Evolutionary conservation across 2,888 invertebrate genomes (phyloP).

Genomic region (Mechanitis messenoides): DNA sequence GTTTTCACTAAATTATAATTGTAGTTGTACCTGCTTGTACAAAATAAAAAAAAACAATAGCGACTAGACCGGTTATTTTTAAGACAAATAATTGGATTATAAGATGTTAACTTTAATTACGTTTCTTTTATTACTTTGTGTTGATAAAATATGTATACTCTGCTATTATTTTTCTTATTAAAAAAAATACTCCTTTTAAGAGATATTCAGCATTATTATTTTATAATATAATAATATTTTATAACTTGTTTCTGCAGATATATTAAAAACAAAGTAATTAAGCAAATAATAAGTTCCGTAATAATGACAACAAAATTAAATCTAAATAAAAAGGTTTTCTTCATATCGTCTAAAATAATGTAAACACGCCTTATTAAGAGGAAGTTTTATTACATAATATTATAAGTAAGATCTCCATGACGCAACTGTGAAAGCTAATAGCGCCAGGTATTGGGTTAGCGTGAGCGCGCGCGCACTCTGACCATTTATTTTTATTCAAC

Average conservation of each 20-base stretch:
- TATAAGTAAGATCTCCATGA: conserved; percentile 33
- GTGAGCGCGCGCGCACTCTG: conserved; percentile 29
- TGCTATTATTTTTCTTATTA: too few relatives aligned
- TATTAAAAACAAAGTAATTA: too few relatives aligned
- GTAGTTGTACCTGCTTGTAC: background rate
- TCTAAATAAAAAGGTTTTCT: background rate
- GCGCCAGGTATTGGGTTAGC: conserved; percentile 61
- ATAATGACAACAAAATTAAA: background rate
- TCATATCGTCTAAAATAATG: conserved; percentile 8
- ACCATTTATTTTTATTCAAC: conserved; percentile 32
- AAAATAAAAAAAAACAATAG: background rate
- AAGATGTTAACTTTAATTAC: too few relatives aligned
- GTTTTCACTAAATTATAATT: background rate
- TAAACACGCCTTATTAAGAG: conserved; percentile 13
- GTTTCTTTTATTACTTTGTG: too few relatives aligned
- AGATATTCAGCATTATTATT: too few relatives aligned
- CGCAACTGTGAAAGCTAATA: conserved; percentile 72
- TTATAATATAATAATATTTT: too few relatives aligned
- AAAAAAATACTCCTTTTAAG: too few relatives aligned
- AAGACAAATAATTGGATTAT: too few relatives aligned
- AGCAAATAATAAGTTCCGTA: too few relatives aligned
- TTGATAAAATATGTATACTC: too few relatives aligned
- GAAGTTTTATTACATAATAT: conserved; percentile 27
- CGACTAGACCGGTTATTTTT: too few relatives aligned
- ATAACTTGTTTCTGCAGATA: too few relatives aligned